Percentiles rank a stretch among this genome's conserved stretches.
Evolutionary conservation across 1,140 invertebrate species (phyloP).

Genomic region (Caenorhabditis inopinata): DNA sequence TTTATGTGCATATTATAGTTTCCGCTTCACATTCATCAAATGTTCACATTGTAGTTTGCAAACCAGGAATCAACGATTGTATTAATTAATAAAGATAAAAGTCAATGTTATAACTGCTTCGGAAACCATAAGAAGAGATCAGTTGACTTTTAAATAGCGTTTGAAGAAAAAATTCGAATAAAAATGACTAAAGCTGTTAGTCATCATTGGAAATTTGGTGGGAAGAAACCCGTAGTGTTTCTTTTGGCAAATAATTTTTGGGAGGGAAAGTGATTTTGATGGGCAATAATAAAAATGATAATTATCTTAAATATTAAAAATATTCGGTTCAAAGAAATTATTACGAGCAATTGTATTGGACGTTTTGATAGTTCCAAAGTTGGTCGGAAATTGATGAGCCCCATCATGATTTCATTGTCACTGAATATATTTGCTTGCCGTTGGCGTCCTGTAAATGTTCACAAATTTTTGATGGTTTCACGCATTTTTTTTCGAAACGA

Average conservation of each 20-base stretch:
- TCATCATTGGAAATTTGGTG: background rate
- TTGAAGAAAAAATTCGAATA: background rate
- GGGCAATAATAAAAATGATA: background rate
- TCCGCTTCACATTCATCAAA: background rate
- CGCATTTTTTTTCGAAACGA: no score
- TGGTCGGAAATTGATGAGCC: background rate
- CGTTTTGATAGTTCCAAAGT: background rate
- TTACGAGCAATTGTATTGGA: no score
- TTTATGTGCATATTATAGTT: constrained; percentile 12
- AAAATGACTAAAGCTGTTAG: no score
- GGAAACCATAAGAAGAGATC: background rate
- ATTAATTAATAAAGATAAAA: background rate
- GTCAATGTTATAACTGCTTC: background rate
- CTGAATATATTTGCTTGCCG: constrained; percentile 7
- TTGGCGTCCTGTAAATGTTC: background rate
- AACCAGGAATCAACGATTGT: no score
- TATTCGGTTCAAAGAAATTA: no score
- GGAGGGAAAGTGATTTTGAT: background rate
- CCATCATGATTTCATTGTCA: background rate
- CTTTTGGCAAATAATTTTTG: constrained; percentile 5
- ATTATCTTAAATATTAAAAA: no score
- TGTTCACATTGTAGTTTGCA: no score
- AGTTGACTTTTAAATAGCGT: background rate
- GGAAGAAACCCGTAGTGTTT: background rate
- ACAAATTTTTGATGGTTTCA: no score